Evolutionary conservation across 2,888 invertebrate species (phyloP).

Genomic region (Caenorhabditis sulstoni): DNA sequence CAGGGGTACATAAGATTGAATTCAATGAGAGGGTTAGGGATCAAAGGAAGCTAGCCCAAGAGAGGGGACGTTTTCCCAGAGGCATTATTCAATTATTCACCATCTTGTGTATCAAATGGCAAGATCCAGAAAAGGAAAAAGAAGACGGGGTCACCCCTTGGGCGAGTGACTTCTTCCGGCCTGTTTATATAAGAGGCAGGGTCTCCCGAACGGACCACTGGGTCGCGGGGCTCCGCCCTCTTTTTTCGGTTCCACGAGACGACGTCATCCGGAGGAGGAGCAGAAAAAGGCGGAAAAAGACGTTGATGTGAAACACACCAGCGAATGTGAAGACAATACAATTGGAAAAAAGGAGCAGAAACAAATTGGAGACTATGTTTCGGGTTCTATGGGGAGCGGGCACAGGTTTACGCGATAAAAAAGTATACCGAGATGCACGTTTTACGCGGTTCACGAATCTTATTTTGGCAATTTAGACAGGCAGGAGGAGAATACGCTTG

Average conservation of each 20-base stretch:
- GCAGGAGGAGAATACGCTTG: not conserved
- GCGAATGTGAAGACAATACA: slow-evolving; percentile 36
- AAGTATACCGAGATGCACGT: slow-evolving; percentile 32
- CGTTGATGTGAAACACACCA: not conserved
- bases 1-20: not conserved
- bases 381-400: slow-evolving; percentile 29
- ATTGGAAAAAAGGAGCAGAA: slow-evolving; percentile 4
- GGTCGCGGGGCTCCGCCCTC: slow-evolving; percentile 42
- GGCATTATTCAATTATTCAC: slow-evolving; percentile 46
- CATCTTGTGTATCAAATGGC: slow-evolving; percentile 14
- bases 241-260: slow-evolving; percentile 34
- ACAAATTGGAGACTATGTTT: slow-evolving; percentile 17
- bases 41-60: slow-evolving; percentile 19
- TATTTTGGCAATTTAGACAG: slow-evolving; percentile 20
- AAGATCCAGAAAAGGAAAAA: slow-evolving; percentile 2
- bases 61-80: slow-evolving; percentile 29
- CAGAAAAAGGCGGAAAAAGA: slow-evolving; percentile 10
- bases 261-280: slow-evolving; percentile 39
- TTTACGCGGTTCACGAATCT: slow-evolving; percentile 38
- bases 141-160: slow-evolving; percentile 28
- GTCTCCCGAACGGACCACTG: slow-evolving; percentile 55
- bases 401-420: slow-evolving; percentile 38
- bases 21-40: not conserved
- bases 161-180: slow-evolving; percentile 10
- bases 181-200: slow-evolving; percentile 55